Percentiles rank a stretch among this genome's conserved stretches.
These are phyloP conservation scores for Anarsia innoxiella DNA, from an alignment of 2,888 invertebrate species.

Conservation along the genomic window DNA sequence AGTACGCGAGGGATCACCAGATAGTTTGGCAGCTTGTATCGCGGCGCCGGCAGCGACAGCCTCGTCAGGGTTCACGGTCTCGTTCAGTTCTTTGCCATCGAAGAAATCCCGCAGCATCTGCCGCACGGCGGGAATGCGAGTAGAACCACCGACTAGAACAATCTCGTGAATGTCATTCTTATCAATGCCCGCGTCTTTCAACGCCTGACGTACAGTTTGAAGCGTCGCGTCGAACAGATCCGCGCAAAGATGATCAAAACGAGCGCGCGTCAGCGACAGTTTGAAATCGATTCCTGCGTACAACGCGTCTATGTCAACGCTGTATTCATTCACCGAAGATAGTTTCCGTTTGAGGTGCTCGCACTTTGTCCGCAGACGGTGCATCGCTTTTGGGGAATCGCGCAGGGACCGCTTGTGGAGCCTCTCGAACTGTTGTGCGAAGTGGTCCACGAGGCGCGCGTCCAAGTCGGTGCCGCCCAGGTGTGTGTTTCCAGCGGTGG, in stretches of 20 bases:
- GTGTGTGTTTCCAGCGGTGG: conserved; percentile 87
- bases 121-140: conserved; percentile 83
- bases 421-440: conserved; percentile 78
- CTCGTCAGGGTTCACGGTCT: too few relatives aligned
- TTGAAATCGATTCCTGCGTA: conserved; percentile 79
- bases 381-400: too few relatives aligned
- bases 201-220: conserved; percentile 77
- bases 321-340: conserved; percentile 81
- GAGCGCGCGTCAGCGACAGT: conserved; percentile 79
- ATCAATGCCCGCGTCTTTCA: conserved; percentile 82
- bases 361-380: conserved; percentile 80
- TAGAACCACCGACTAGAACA: conserved; percentile 84
- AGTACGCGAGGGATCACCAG: too few relatives aligned
- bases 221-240: conserved; percentile 80
- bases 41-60: too few relatives aligned
- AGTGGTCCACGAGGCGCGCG: conserved; percentile 72
- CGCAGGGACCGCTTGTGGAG: conserved; percentile 78
- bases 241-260: conserved; percentile 81
- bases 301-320: conserved; percentile 81
- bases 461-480: conserved; percentile 81
- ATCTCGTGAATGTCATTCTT: conserved; percentile 81
- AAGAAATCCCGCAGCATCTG: conserved; percentile 80
- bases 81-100: too few relatives aligned
- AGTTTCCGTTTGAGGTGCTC: conserved; percentile 80
- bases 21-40: too few relatives aligned